These are phyloP conservation scores for Tragelaphus oryx DNA, from an alignment of 2,797 vertebrate species.

Conservation along the genomic window DNA sequence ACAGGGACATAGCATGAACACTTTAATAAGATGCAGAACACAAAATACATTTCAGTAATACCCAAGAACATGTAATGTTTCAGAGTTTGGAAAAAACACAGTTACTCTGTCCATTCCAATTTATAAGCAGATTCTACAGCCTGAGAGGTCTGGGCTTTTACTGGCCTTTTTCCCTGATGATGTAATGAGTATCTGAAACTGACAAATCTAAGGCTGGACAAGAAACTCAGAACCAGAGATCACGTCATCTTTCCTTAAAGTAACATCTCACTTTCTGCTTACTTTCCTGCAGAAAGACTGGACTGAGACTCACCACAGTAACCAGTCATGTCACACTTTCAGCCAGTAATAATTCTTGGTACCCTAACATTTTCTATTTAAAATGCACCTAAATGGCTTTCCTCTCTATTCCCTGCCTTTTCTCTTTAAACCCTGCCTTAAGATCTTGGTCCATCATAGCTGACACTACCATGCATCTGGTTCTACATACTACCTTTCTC, in stretches of 20 bases:
- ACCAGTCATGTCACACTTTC: background rate
- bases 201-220: background rate
- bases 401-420: background rate
- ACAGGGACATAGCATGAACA: conserved; percentile 50
- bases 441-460: background rate
- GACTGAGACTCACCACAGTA: background rate
- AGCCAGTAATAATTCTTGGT: background rate
- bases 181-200: conserved; percentile 49
- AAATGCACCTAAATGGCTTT: background rate
- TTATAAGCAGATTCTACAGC: conserved; percentile 52
- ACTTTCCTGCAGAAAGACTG: background rate
- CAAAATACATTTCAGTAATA: conserved; percentile 56
- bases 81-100: conserved; percentile 54
- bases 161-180: conserved; percentile 56
- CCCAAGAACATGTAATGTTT: conserved; percentile 52
- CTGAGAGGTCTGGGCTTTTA: conserved; percentile 43
- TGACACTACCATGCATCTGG: background rate
- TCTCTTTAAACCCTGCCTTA: background rate
- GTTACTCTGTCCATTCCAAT: conserved; percentile 51
- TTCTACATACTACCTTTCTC: background rate
- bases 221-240: conserved; percentile 11
- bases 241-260: conserved; percentile 59
- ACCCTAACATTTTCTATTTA: background rate
- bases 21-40: conserved; percentile 60
- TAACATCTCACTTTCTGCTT: background rate